phyloP scores from a whole-genome alignment of 1,140 invertebrate species.

The Agrypnia vestita region DNA sequence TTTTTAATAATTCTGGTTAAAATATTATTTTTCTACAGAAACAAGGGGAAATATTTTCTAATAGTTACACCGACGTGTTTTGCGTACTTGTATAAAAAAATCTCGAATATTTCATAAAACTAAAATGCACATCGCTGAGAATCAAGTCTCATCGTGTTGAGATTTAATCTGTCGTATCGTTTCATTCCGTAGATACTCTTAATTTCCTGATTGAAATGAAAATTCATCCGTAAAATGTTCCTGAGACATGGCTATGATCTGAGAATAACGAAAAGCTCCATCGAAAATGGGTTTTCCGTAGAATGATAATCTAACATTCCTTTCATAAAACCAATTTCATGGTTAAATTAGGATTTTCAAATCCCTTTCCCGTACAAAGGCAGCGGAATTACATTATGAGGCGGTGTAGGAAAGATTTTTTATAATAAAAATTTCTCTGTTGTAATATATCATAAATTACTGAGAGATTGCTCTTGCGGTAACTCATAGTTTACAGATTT shows the following conservation, averaged over 20 bases:
- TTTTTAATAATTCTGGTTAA: too few relatives aligned
- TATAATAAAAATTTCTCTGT: slow-evolving; percentile 24
- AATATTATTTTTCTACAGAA: too few relatives aligned
- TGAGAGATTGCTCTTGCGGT: not conserved
- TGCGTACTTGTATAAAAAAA: too few relatives aligned
- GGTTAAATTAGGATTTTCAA: slow-evolving; percentile 24
- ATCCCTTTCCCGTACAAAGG: slow-evolving; percentile 21
- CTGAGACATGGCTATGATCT: not conserved
- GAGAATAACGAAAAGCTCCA: not conserved
- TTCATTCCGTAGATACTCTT: too few relatives aligned
- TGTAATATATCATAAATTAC: slow-evolving; percentile 7
- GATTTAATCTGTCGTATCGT: too few relatives aligned
- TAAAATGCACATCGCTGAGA: too few relatives aligned
- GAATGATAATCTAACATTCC: slow-evolving; percentile 19
- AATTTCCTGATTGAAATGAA: too few relatives aligned
- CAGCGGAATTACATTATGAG: slow-evolving; percentile 17
- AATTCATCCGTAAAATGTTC: not conserved
- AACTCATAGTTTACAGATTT: too few relatives aligned
- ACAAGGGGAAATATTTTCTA: too few relatives aligned
- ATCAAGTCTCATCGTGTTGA: too few relatives aligned
- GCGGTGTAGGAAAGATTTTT: slow-evolving; percentile 12
- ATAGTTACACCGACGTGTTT: too few relatives aligned
- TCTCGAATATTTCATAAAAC: too few relatives aligned
- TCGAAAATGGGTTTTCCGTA: not conserved
- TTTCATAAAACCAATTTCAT: slow-evolving; percentile 31